phyloP scores from a whole-genome alignment of 1,140 invertebrate species.

The Uloborus diversus region DNA sequence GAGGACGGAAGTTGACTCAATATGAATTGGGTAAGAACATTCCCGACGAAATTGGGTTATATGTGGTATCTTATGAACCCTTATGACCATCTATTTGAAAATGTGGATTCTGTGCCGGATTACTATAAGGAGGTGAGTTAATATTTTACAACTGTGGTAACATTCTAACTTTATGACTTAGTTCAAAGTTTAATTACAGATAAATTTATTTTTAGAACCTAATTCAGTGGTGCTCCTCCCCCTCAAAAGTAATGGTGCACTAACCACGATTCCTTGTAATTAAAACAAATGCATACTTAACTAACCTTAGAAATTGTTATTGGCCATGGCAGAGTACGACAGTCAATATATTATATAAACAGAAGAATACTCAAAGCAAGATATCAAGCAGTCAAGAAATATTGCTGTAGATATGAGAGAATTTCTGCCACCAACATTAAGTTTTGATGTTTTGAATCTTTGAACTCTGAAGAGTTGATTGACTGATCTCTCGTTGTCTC shows the following conservation, averaged over 20 bases:
- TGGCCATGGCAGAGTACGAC: too few species aligned
- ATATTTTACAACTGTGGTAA: neutral
- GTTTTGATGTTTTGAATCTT: too few species aligned
- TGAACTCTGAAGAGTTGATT: too few species aligned
- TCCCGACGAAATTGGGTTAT: constrained; percentile 4
- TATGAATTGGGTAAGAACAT: neutral
- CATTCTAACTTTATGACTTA: neutral
- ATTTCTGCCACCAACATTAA: too few species aligned
- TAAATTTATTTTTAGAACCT: neutral
- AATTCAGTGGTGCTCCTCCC: neutral
- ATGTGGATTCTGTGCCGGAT: constrained; percentile 75
- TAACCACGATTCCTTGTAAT: neutral
- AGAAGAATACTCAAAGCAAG: too few species aligned
- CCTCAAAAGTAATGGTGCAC: neutral
- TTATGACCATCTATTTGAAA: constrained; percentile 72
- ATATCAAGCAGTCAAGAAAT: too few species aligned
- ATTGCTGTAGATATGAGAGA: too few species aligned
- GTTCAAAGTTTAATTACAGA: neutral
- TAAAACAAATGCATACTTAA: neutral
- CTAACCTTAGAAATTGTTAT: too few species aligned
- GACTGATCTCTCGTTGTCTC: too few species aligned
- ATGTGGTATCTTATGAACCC: constrained; percentile 76
- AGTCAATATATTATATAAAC: too few species aligned
- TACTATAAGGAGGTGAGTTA: constrained; percentile 75
- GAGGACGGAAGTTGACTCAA: too few species aligned